phyloP scores from a whole-genome alignment of 2,113 vertebrate species.

The rat (Rattus norvegicus) region DNA sequence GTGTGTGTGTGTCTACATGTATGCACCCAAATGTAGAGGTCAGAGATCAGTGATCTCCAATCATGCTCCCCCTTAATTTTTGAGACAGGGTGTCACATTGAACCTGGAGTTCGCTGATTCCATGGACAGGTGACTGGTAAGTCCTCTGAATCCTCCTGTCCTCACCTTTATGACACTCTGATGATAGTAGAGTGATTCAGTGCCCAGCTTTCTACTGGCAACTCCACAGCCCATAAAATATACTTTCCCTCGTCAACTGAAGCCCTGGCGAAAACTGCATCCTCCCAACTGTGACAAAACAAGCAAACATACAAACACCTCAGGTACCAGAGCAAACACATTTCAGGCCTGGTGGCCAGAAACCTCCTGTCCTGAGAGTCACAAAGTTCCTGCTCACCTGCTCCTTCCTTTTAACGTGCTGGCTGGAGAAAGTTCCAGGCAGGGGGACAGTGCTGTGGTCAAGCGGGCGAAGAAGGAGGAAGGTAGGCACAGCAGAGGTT shows the following conservation, averaged over 20 bases:
- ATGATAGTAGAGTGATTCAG: neutral
- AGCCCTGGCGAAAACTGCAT: neutral
- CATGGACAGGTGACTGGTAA: neutral
- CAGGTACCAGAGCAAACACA: neutral
- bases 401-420: slow-evolving; percentile 32
- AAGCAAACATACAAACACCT: neutral
- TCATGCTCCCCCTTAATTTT: neutral
- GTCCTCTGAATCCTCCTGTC: neutral
- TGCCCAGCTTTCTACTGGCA: neutral
- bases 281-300: slow-evolving; percentile 42
- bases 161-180: neutral
- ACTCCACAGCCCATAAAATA: neutral
- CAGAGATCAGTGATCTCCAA: neutral
- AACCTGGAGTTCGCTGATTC: neutral
- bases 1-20: neutral
- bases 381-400: neutral
- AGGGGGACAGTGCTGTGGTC: neutral
- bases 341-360: neutral
- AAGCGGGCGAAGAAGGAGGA: neutral
- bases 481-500: neutral
- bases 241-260: slow-evolving; percentile 2
- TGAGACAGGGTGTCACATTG: neutral
- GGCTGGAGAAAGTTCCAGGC: neutral
- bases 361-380: neutral
- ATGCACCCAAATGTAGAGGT: neutral